These are phyloP conservation scores for Grus americana DNA, from an alignment of 2,113 vertebrate species.

Conservation along the genomic window DNA sequence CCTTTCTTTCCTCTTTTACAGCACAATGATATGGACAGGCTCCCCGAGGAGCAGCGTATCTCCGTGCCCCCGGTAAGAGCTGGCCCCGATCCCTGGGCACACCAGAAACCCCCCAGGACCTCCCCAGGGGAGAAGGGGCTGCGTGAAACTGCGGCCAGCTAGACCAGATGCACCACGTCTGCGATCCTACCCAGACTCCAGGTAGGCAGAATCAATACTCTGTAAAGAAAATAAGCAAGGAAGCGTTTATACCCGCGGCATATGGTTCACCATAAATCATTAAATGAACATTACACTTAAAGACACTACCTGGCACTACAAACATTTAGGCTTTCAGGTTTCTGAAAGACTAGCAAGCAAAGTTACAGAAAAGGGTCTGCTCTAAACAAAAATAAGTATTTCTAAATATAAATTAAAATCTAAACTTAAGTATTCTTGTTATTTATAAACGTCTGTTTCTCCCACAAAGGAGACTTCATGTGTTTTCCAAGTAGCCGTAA, in stretches of 20 bases:
- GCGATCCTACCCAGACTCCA: not conserved
- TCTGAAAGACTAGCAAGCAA: not conserved
- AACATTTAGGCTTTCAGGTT: not conserved
- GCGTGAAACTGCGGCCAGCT: not conserved
- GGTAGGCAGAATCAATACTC: not conserved
- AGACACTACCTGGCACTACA: not conserved
- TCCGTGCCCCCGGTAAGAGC: not conserved
- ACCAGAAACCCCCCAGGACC: not conserved
- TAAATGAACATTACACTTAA: not conserved
- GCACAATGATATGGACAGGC: not conserved
- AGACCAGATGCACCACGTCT: not conserved
- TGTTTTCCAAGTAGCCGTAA: not conserved
- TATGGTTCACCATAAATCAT: not conserved
- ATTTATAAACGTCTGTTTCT: not conserved
- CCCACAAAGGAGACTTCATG: not conserved
- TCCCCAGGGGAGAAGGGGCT: not conserved
- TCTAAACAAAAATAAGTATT: not conserved
- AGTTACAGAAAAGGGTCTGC: not conserved
- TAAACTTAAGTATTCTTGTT: not conserved
- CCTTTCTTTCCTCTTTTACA: not conserved
- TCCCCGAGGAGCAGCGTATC: not conserved
- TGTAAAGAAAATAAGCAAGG: not conserved
- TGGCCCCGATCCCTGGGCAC: not conserved
- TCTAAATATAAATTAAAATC: not conserved
- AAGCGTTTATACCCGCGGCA: not conserved